phyloP scores from a whole-genome alignment of 2,888 invertebrate genomes.

The Amphipyra tragopoginis region DNA sequence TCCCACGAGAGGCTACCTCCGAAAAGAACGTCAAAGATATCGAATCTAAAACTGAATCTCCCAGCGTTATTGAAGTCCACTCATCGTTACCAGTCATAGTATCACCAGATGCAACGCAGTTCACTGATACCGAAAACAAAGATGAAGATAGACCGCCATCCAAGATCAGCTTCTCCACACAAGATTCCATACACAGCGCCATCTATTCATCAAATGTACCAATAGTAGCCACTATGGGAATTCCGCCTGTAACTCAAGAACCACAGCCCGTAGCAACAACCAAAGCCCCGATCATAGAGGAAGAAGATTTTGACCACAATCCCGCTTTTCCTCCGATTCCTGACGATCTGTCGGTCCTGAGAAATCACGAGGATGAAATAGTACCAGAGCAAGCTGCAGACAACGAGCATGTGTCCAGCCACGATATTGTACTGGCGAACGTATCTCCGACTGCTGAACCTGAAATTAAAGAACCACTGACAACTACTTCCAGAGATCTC shows the following conservation, averaged over 20 bases:
- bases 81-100: slow-evolving; percentile 58
- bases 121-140: slow-evolving; percentile 62
- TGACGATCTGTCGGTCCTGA: slow-evolving; percentile 81
- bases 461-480: slow-evolving; percentile 53
- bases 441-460: slow-evolving; percentile 62
- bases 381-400: slow-evolving; percentile 77
- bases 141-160: slow-evolving; percentile 73
- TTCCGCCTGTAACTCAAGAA: slow-evolving; percentile 62
- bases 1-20: slow-evolving; percentile 82
- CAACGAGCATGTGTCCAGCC: slow-evolving; percentile 62
- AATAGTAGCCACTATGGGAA: slow-evolving; percentile 72
- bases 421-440: slow-evolving; percentile 67
- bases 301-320: slow-evolving; percentile 85
- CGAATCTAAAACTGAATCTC: slow-evolving; percentile 69
- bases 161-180: slow-evolving; percentile 81
- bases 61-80: slow-evolving; percentile 71
- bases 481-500: slow-evolving; percentile 64
- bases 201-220: slow-evolving; percentile 75
- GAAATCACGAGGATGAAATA: slow-evolving; percentile 83
- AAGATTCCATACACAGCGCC: slow-evolving; percentile 77
- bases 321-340: slow-evolving; percentile 86
- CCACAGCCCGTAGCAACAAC: slow-evolving; percentile 66
- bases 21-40: slow-evolving; percentile 68
- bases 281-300: slow-evolving; percentile 78
- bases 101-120: slow-evolving; percentile 63